These are phyloP conservation scores for Paramuricea clavata DNA, from an alignment of 92 coral and sea anemone genomes.

Conservation along the genomic window DNA sequence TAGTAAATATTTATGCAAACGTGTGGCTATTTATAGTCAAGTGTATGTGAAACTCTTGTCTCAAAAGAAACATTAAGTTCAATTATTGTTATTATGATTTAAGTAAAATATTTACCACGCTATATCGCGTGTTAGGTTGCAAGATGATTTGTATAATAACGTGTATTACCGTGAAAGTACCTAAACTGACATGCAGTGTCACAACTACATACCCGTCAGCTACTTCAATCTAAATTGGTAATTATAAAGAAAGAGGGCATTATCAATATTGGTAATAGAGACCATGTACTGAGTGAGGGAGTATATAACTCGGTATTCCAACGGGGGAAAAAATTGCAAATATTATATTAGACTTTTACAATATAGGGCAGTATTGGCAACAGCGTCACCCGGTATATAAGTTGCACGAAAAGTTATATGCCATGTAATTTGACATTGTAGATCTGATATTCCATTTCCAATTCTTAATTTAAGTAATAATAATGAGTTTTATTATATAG, in stretches of 20 bases:
- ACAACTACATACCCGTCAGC: neutral
- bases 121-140: no score
- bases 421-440: no score
- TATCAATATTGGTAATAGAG: neutral
- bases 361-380: neutral
- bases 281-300: neutral
- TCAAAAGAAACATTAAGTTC: neutral
- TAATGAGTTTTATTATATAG: no score
- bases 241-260: neutral
- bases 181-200: neutral
- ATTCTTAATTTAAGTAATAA: no score
- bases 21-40: neutral
- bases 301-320: neutral
- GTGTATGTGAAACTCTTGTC: slow-evolving; percentile 7
- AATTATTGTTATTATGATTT: neutral
- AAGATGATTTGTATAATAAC: no score
- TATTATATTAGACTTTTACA: neutral
- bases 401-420: no score
- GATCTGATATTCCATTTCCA: no score
- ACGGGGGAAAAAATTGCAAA: neutral
- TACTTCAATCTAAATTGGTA: neutral
- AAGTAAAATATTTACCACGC: neutral
- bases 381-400: no score
- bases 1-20: neutral
- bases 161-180: neutral